Percentiles rank a stretch among this genome's conserved stretches.
Conservation (phyloP, 2,888 invertebrate genomes). For the Macrosoma leucophasiata region DNA sequence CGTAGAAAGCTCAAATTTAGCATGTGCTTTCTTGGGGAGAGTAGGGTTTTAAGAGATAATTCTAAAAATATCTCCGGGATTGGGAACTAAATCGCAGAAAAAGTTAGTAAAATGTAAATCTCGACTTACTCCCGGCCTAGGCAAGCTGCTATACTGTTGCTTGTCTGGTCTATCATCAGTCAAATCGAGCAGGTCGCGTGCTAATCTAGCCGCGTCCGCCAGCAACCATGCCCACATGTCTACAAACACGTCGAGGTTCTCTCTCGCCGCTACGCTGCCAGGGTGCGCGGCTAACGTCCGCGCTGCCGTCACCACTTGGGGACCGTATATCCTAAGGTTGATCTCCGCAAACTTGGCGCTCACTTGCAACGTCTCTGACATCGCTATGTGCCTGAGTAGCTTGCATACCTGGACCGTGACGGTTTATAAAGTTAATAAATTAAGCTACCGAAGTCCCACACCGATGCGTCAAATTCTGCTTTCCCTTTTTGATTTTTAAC, state of each 20-base stretch:
- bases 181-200: conserved; percentile 90
- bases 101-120: too few relatives aligned
- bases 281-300: conserved; percentile 94
- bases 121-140: conserved; percentile 90
- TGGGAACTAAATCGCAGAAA: too few relatives aligned
- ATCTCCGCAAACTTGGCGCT: conserved; percentile 97
- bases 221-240: conserved; percentile 97
- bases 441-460: too few relatives aligned
- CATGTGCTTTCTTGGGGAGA: too few relatives aligned
- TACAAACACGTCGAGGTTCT: conserved; percentile 96
- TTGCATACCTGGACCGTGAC: conserved; percentile 96
- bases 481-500: too few relatives aligned
- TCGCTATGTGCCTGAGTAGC: conserved; percentile 94
- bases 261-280: conserved; percentile 95
- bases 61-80: too few relatives aligned
- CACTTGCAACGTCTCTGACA: conserved; percentile 95
- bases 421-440: too few relatives aligned
- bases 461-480: too few relatives aligned
- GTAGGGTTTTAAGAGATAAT: too few relatives aligned
- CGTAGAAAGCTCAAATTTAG: too few relatives aligned
- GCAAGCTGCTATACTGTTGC: conserved; percentile 90
- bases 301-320: conserved; percentile 95
- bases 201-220: conserved; percentile 92
- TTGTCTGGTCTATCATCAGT: conserved; percentile 76
- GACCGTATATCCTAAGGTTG: conserved; percentile 95